Conservation (phyloP, 2,888 invertebrate species). For the Tolmerus cingulatus region DNA sequence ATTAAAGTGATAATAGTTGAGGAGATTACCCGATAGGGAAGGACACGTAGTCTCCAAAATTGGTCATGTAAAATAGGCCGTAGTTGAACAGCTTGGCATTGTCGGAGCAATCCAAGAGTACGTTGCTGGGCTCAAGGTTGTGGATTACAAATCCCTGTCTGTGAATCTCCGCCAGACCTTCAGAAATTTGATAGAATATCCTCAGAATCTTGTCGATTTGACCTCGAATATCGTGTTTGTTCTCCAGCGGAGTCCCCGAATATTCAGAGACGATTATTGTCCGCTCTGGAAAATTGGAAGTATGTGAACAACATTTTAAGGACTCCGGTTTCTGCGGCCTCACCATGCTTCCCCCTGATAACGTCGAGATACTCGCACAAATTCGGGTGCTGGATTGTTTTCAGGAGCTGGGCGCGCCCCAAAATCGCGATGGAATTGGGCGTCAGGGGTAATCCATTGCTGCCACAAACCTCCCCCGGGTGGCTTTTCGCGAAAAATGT, state of each 20-base stretch:
- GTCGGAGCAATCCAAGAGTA: constrained; percentile 76
- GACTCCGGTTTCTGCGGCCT: constrained; percentile 40
- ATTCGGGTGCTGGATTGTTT: constrained; percentile 79
- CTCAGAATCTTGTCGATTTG: constrained; percentile 67
- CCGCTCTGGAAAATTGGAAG: constrained; percentile 68
- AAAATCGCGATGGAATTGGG: constrained; percentile 95
- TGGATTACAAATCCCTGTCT: constrained; percentile 77
- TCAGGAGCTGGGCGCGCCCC: constrained; percentile 85
- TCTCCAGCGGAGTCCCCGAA: constrained; percentile 72
- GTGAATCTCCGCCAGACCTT: constrained; percentile 78
- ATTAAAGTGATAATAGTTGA: constrained; percentile 45
- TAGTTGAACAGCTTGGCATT: constrained; percentile 89
- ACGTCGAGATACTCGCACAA: constrained; percentile 92
- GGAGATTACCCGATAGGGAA: constrained; percentile 82
- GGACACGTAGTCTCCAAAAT: constrained; percentile 82
- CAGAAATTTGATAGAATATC: constrained; percentile 77
- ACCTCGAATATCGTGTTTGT: constrained; percentile 62
- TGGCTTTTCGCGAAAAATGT: constrained; percentile 93
- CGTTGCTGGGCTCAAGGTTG: constrained; percentile 82
- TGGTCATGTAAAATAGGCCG: constrained; percentile 93
- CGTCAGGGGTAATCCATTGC: constrained; percentile 94
- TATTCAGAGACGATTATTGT: constrained; percentile 85
- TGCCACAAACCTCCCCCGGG: constrained; percentile 90
- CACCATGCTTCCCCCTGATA: constrained; percentile 93
- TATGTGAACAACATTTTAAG: neutral